A percentile compares a stretch with the other conserved stretches of the same genome.
phyloP scores from a whole-genome alignment of 1,140 invertebrate genomes.

The Drosophila novamexicana region DNA sequence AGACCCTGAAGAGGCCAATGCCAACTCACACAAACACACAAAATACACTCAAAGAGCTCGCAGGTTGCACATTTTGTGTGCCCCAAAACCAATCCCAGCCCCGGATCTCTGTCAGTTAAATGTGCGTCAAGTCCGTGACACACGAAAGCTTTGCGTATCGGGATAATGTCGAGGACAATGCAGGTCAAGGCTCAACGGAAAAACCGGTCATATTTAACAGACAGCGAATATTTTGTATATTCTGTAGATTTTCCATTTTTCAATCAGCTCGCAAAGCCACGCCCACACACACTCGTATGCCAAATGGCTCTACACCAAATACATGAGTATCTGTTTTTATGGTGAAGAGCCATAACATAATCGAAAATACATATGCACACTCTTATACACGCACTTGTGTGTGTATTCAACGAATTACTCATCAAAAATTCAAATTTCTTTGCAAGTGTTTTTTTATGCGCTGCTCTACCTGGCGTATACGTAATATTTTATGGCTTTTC shows the following conservation, averaged over 20 bases:
- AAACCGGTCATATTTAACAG: not conserved
- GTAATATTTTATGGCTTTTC: constrained; percentile 35
- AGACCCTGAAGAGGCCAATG: constrained; percentile 35
- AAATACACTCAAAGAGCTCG: not conserved
- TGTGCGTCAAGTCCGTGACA: constrained; percentile 70
- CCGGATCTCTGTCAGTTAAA: constrained; percentile 10
- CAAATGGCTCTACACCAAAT: constrained; percentile 15
- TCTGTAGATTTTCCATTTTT: constrained; percentile 16
- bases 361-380: constrained; percentile 28
- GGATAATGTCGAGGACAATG: constrained; percentile 65
- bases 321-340: constrained; percentile 51
- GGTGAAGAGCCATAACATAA: constrained; percentile 58
- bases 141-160: not conserved
- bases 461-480: constrained; percentile 63
- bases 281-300: constrained; percentile 41
- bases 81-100: not conserved
- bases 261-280: constrained; percentile 40
- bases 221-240: constrained; percentile 3
- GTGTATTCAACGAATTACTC: constrained; percentile 56
- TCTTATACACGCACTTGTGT: not conserved
- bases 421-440: constrained; percentile 65
- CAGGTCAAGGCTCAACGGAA: constrained; percentile 54
- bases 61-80: not conserved
- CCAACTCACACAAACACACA: constrained; percentile 5
- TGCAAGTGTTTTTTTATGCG: constrained; percentile 63